A percentile compares a stretch with the other conserved stretches of the same genome.
phyloP scores from a whole-genome alignment of 2,888 invertebrate genomes.

The Noctua fimbriata region DNA sequence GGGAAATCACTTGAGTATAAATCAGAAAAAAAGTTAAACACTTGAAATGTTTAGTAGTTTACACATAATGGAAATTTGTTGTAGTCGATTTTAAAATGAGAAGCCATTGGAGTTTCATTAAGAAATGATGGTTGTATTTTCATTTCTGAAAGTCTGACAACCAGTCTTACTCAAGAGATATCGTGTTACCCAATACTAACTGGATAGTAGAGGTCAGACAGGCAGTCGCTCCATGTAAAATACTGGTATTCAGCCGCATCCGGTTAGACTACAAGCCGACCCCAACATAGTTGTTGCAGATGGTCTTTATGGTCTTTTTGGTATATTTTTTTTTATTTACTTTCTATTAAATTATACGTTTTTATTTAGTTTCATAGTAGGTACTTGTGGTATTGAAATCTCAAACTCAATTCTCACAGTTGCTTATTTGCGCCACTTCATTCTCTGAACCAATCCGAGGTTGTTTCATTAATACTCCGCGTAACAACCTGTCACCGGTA shows the following conservation, averaged over 20 bases:
- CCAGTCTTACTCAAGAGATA: too few relatives aligned
- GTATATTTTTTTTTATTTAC: not conserved
- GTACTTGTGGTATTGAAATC: not conserved
- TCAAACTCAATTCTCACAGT: not conserved
- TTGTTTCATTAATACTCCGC: conserved; percentile 32
- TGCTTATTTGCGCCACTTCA: not conserved
- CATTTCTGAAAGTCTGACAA: not conserved
- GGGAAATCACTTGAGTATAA: conserved; percentile 2
- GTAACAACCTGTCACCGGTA: conserved; percentile 19
- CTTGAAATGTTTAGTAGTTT: not conserved
- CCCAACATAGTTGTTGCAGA: not conserved
- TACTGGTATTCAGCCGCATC: too few relatives aligned
- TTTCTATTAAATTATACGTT: not conserved
- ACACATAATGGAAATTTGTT: not conserved
- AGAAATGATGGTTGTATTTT: too few relatives aligned
- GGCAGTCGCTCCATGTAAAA: too few relatives aligned
- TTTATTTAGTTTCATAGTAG: not conserved
- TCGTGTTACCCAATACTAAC: too few relatives aligned
- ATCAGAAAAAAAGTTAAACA: not conserved
- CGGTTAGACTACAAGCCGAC: not conserved
- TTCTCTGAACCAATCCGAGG: conserved; percentile 5
- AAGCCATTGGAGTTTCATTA: not conserved
- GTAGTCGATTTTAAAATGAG: not conserved
- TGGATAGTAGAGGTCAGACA: too few relatives aligned
- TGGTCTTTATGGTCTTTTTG: too few relatives aligned